Evolutionary conservation across 2,888 invertebrate species (phyloP).

Genomic region (Oxystoma pomonae): DNA sequence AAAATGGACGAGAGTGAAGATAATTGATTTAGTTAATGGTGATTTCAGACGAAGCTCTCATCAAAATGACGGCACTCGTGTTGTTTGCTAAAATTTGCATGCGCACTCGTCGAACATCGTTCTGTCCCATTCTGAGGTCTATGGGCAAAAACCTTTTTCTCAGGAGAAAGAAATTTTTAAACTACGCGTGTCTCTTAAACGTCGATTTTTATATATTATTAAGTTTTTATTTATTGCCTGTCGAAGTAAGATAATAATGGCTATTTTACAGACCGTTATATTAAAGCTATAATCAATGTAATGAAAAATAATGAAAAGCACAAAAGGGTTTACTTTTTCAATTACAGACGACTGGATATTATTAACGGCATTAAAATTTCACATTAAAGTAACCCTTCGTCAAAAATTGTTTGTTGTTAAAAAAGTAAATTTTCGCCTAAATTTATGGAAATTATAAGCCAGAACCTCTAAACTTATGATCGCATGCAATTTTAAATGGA

Average conservation of each 20-base stretch:
- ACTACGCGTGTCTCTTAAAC: too few relatives aligned
- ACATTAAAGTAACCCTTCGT: neutral
- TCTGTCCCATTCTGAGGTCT: too few relatives aligned
- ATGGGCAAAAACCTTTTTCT: too few relatives aligned
- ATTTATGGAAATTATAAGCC: neutral
- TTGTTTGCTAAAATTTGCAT: too few relatives aligned
- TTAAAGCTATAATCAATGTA: neutral
- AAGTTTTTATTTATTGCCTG: neutral
- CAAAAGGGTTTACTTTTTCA: neutral
- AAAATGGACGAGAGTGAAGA: too few relatives aligned
- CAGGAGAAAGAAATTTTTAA: too few relatives aligned
- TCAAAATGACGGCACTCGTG: too few relatives aligned
- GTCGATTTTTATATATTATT: neutral
- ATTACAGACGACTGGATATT: neutral
- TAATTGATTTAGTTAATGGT: too few relatives aligned
- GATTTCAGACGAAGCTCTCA: too few relatives aligned
- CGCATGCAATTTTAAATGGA: too few relatives aligned
- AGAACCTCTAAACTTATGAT: too few relatives aligned
- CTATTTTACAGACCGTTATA: neutral
- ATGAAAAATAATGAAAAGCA: neutral
- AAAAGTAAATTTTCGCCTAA: neutral
- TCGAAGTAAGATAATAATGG: neutral
- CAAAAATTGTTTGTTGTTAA: neutral
- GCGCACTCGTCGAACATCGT: too few relatives aligned
- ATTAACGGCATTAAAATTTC: neutral